Evolutionary conservation across 2,113 vertebrate species (phyloP).

Genomic region (Nothobranchius furzeri): DNA sequence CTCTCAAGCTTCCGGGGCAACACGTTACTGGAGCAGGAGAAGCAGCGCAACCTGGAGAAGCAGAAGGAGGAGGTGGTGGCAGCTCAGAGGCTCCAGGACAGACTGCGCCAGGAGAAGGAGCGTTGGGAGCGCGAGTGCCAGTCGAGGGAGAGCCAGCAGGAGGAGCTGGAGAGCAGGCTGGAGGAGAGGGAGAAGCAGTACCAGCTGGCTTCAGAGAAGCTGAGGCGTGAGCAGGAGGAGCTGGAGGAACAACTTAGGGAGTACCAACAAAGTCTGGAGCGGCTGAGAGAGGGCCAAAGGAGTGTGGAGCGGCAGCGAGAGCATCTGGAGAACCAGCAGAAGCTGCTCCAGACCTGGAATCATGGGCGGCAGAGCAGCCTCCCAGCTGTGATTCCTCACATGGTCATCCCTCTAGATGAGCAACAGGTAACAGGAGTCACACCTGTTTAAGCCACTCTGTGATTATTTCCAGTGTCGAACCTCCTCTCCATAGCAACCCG

Average conservation of each 20-base stretch:
- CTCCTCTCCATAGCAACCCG: no score
- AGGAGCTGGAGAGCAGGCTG: slow-evolving; percentile 71
- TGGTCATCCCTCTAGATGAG: slow-evolving; percentile 74
- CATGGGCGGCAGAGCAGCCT: slow-evolving; percentile 80
- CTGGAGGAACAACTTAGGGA: slow-evolving; percentile 86
- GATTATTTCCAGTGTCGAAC: background rate
- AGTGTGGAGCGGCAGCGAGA: slow-evolving; percentile 85
- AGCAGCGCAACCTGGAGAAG: slow-evolving; percentile 91
- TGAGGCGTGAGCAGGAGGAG: slow-evolving; percentile 81
- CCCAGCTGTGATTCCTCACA: slow-evolving; percentile 59
- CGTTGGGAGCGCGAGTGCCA: slow-evolving; percentile 87
- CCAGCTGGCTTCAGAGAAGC: slow-evolving; percentile 72
- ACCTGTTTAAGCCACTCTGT: background rate
- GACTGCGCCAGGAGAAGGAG: slow-evolving; percentile 86
- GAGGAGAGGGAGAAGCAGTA: slow-evolving; percentile 80
- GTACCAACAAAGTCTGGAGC: slow-evolving; percentile 92
- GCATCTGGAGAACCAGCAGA: slow-evolving; percentile 81
- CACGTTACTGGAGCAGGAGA: slow-evolving; percentile 90
- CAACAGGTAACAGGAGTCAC: slow-evolving; percentile 59
- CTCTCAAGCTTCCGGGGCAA: slow-evolving; percentile 75
- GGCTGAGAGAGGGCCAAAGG: slow-evolving; percentile 88
- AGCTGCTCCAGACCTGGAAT: slow-evolving; percentile 79
- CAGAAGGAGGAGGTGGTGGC: slow-evolving; percentile 86
- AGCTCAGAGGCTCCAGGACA: slow-evolving; percentile 82
- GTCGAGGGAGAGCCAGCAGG: slow-evolving; percentile 78